Percentiles rank a stretch among this genome's conserved stretches.
These are phyloP conservation scores for Zaprionus bogoriensis DNA, from an alignment of 2,888 invertebrate species.

Conservation along the genomic window DNA sequence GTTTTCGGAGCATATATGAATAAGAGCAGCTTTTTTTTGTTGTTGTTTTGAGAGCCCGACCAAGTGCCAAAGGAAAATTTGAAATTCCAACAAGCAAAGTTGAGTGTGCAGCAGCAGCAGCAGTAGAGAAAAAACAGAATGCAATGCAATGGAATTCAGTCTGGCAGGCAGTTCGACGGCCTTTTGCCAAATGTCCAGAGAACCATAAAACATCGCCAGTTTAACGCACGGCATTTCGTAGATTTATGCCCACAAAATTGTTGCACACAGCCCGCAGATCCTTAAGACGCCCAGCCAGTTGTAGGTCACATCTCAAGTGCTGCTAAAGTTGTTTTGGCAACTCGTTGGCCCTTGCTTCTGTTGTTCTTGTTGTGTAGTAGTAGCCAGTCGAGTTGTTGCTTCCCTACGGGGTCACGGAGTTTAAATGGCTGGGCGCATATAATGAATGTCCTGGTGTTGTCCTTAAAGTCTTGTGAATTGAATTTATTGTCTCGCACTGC, in stretches of 20 bases:
- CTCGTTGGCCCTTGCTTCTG: conserved; percentile 30
- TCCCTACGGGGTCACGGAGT: conserved; percentile 25
- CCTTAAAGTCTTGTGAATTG: background rate
- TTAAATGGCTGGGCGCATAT: conserved; percentile 32
- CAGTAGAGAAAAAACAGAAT: conserved; percentile 13
- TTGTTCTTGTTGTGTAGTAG: background rate
- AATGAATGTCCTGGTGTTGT: conserved; percentile 48
- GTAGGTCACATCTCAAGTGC: conserved; percentile 20
- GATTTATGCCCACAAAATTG: conserved; percentile 62
- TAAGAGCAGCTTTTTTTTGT: conserved; percentile 30
- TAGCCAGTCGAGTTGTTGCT: conserved; percentile 6
- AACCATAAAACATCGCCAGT: conserved; percentile 67
- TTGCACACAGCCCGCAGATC: conserved; percentile 29
- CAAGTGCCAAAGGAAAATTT: conserved; percentile 55
- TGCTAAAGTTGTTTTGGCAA: conserved; percentile 62
- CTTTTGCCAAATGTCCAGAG: conserved; percentile 36
- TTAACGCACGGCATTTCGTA: conserved; percentile 54
- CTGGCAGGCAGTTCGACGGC: conserved; percentile 59
- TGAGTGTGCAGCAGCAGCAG: conserved; percentile 22
- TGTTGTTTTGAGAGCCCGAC: background rate
- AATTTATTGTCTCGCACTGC: background rate
- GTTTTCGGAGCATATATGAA: conserved; percentile 44
- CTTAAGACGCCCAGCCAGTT: conserved; percentile 16
- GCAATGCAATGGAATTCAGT: conserved; percentile 65
- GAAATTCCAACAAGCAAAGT: conserved; percentile 66